These are phyloP conservation scores for Chiropotes sagulatus DNA, from an alignment of 2,797 vertebrate species.

Conservation along the genomic window DNA sequence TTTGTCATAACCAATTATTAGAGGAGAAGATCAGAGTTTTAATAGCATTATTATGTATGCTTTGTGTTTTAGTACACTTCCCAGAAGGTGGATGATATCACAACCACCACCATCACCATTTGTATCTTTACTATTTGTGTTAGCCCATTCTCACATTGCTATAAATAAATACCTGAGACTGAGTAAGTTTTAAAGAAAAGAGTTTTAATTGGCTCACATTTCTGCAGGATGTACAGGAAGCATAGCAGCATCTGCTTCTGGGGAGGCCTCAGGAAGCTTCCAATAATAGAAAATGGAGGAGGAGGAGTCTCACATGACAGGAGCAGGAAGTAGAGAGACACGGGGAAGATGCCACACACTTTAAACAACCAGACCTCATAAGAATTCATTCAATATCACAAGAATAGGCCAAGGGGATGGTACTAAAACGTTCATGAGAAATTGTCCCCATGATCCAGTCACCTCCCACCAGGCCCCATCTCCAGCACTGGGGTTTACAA, in stretches of 20 bases:
- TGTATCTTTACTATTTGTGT: not conserved
- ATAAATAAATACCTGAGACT: not conserved
- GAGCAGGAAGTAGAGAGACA: not conserved
- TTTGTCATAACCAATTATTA: not conserved
- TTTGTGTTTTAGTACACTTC: not conserved
- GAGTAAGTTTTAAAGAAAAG: not conserved
- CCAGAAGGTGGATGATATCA: not conserved
- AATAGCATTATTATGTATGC: not conserved
- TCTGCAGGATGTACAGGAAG: not conserved
- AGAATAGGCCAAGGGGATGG: not conserved
- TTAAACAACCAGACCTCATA: not conserved
- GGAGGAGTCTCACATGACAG: not conserved
- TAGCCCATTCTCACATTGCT: not conserved
- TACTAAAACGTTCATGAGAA: not conserved
- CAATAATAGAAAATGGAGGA: not conserved
- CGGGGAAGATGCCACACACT: not conserved
- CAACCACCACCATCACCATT: not conserved
- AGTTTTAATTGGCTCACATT: not conserved
- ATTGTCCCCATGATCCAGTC: not conserved
- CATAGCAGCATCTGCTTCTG: not conserved
- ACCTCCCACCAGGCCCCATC: not conserved
- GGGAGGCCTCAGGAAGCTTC: not conserved
- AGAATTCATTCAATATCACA: not conserved
- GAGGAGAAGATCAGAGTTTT: conserved; percentile 31
- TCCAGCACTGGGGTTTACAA: not conserved